A percentile compares a stretch with the other conserved stretches of the same genome.
phyloP scores from a whole-genome alignment of 2,888 invertebrate species.

The Oscheius sp. region DNA sequence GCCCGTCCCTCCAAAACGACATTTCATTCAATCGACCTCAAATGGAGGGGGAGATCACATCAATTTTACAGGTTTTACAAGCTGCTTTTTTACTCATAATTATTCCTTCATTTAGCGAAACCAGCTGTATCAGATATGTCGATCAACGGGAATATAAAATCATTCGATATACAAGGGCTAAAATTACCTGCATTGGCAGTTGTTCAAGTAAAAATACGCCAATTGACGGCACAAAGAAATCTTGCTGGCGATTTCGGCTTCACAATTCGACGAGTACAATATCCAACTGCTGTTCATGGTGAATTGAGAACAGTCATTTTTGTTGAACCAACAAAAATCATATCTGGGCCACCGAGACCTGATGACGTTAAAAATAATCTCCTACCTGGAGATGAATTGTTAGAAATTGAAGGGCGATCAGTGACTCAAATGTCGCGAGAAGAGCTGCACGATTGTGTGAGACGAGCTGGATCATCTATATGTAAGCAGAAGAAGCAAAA shows the following conservation, averaged over 20 bases:
- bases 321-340: conserved; percentile 53
- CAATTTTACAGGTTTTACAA: not conserved
- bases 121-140: too few species aligned
- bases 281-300: conserved; percentile 35
- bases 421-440: conserved; percentile 84
- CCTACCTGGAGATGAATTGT: conserved; percentile 89
- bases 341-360: conserved; percentile 59
- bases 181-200: conserved; percentile 53
- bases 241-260: conserved; percentile 60
- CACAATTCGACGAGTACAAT: conserved; percentile 54
- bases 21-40: not conserved
- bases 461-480: conserved; percentile 72
- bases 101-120: not conserved
- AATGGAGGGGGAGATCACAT: not conserved
- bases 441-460: conserved; percentile 83
- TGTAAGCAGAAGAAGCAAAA: conserved; percentile 20
- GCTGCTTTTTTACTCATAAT: too few species aligned
- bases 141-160: conserved; percentile 22
- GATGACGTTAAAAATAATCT: conserved; percentile 78
- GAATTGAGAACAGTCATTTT: conserved; percentile 50
- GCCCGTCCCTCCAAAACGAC: conserved; percentile 18
- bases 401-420: conserved; percentile 84
- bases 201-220: conserved; percentile 53
- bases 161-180: conserved; percentile 52
- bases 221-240: conserved; percentile 44